Base-by-base conservation (phyloP, 2,113 vertebrate species). In the Myxocyprinus asiaticus region DNA sequence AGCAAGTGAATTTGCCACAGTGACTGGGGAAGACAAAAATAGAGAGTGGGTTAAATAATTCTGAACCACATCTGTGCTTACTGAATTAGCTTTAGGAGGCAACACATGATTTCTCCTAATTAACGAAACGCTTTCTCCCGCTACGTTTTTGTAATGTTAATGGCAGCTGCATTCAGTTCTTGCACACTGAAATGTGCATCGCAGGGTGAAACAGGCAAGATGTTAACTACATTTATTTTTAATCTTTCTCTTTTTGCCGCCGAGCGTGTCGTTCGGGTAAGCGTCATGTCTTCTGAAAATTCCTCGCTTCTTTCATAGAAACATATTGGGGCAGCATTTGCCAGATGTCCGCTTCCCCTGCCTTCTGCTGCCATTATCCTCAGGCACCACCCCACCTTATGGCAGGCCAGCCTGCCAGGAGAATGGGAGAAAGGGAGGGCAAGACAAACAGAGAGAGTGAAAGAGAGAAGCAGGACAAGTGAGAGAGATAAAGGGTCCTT, bases 321-420 rank as follows among this genome's bases (percentile, higher is more conserved):
- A 95, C 98, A 98, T 98, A 98, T 97, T 98, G 98, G 97, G 95
- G 92, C 95, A 95, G 94, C 94, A 94, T 94, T 94, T 90, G 96
- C 96, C 98, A 99, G 98, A 97, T 99, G 98, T 97, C 96, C 90
- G 94, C 92, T 95, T 95, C 95, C 95, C 95, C 94, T 90, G 95
- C 96, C 96, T 95, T 98, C 97, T 98, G 96, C 96, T 97, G 93
- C 95, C 95, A 96, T 96, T 96, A 96, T 96, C 95, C 95, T 86
- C 88, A 93, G 95, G 96, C 95, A 93, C 96, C 96, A 93, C 97
- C 97, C 96, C 92, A 92, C 96, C 96, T 96, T 98, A 96, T 98
- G 96, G 95, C 94, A 93, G 88, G 92, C 93, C 95, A 94, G 94
- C 92, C 95, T 96, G 94, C 84, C 81, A 92, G 89, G 90, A 94